Evolutionary conservation across 1,140 invertebrate species (phyloP), one percentile per base, ranked within the genome.

Genomic region (Druon quercuslanigerum): DNA sequence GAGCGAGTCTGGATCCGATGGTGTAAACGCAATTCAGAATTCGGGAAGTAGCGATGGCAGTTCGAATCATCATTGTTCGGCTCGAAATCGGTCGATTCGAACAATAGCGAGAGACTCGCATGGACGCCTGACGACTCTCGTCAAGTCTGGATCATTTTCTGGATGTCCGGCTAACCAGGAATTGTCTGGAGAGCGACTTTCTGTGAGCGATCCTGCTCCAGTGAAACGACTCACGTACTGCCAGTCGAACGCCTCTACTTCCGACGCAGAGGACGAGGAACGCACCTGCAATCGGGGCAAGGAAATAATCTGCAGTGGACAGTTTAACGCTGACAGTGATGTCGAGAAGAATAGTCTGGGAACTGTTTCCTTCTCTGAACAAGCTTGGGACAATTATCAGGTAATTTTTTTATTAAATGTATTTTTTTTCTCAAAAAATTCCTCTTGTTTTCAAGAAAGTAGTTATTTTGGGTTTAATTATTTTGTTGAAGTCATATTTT

Each of bases 311-410:
- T 83, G 77, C 54, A 2, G 76, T 8, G 78, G 76, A 56, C 17
- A 89, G 84, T 77, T 78, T 77, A 87, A 79, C 74, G 86, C 79
- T 40, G 91, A 92, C 74, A 92, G 90, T 75, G 91, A 92, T 66
- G 83, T 89, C 0, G 91, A 92, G 72, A 92, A 92, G 83, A 89
- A 89, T 82, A 91, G 90, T 78, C 82, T 92, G 76, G 83, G 92
- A 76, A 88, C 92, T 82, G 96, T 94, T 88, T 97, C 96, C 51
- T 95, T 97, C 84, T 97, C 96, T 3, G 97, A 98, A 89, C 95
- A 96, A 85, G 96, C 95, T 52, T 96, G 95, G 95, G 95, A 96
- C 88, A 95, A 95, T 87, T 96, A 96, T 91, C 95, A 96, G 92
- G 94, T 95, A 85, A 85, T 56, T 54, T 25, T 77, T 56, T 17